Conservation (phyloP, 2,888 invertebrate species). For the Drosophila prostipennis region DNA sequence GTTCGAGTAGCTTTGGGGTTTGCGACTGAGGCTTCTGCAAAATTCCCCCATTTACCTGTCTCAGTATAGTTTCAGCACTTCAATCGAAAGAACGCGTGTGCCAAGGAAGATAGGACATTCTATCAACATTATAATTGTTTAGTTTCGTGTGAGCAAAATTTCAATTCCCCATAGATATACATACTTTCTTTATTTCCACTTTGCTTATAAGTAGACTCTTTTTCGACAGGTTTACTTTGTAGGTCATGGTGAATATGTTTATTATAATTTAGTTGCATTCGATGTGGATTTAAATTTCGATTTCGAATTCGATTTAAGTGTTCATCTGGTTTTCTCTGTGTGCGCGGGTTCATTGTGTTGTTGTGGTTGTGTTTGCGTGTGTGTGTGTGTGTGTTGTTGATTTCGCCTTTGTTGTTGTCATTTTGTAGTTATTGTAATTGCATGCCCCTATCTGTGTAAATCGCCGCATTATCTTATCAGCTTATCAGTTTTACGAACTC, state of each 20-base stretch:
- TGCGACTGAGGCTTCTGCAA: neutral
- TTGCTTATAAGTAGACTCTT: neutral
- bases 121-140: too few relatives aligned
- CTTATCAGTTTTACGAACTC: constrained; percentile 33
- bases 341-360: constrained; percentile 5
- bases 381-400: constrained; percentile 8
- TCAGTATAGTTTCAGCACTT: neutral
- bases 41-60: neutral
- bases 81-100: constrained; percentile 1
- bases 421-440: constrained; percentile 28
- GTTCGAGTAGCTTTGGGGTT: neutral
- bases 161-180: too few relatives aligned
- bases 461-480: constrained; percentile 44
- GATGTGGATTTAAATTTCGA: constrained; percentile 17
- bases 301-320: neutral
- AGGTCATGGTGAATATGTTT: constrained; percentile 69
- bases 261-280: neutral
- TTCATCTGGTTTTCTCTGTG: constrained; percentile 3
- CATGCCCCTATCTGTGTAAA: constrained; percentile 42
- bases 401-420: constrained; percentile 17
- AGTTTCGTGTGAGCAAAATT: too few relatives aligned
- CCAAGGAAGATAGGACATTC: too few relatives aligned
- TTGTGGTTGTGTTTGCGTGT: constrained; percentile 3
- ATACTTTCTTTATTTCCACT: neutral
- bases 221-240: constrained; percentile 44